Conservation (phyloP, 1,140 invertebrate species). For the Zophobas morio region DNA sequence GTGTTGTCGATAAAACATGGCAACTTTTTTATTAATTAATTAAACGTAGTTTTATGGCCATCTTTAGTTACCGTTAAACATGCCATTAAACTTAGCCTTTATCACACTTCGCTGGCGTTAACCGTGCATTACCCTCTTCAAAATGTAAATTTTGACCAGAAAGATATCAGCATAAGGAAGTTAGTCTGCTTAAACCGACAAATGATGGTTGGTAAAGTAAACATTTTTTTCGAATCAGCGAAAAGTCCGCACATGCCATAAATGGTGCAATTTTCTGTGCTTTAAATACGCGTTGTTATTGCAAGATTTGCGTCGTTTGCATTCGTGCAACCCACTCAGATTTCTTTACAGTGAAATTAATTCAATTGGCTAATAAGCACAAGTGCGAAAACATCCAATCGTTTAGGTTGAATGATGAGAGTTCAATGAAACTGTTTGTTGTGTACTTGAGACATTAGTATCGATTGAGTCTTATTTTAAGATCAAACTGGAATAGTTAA, state of each 20-base stretch:
- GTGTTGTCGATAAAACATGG: too few relatives aligned
- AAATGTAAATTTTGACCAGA: too few relatives aligned
- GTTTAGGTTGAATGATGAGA: neutral
- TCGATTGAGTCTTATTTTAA: neutral
- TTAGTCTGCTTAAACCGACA: too few relatives aligned
- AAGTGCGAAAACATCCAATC: slow-evolving; percentile 22
- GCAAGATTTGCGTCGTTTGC: slow-evolving; percentile 16
- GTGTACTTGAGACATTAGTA: neutral
- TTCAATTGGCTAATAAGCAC: slow-evolving; percentile 29
- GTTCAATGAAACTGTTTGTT: slow-evolving; percentile 19
- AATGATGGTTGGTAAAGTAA: neutral
- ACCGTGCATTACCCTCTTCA: too few relatives aligned
- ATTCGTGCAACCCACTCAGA: slow-evolving; percentile 28
- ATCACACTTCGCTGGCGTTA: too few relatives aligned
- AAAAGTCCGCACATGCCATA: neutral
- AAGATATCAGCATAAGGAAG: too few relatives aligned
- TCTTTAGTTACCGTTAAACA: too few relatives aligned
- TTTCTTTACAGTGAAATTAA: slow-evolving; percentile 26
- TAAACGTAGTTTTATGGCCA: too few relatives aligned
- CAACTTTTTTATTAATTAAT: too few relatives aligned
- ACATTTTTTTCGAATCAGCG: neutral
- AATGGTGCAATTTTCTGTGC: neutral
- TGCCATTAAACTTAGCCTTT: too few relatives aligned
- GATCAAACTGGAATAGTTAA: slow-evolving; percentile 13
- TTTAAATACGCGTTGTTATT: neutral